Evolutionary conservation across 2,888 invertebrate genomes (phyloP).

Genomic region (Zaprionus bogoriensis): DNA sequence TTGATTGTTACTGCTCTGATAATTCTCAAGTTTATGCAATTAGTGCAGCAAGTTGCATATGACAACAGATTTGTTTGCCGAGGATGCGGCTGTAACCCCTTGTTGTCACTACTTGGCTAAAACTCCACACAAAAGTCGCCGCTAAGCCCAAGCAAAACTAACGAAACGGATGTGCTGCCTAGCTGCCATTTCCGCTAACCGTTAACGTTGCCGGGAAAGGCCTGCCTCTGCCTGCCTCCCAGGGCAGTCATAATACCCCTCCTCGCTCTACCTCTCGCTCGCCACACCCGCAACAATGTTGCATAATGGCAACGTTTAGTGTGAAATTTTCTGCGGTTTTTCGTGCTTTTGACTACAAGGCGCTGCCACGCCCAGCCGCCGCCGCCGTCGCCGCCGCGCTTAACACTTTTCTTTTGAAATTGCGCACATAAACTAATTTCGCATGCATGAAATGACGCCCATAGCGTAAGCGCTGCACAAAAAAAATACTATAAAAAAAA

Average conservation of each 20-base stretch:
- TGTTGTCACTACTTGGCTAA: not conserved
- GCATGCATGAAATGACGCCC: conserved; percentile 73
- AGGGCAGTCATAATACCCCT: not conserved
- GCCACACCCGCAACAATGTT: conserved; percentile 61
- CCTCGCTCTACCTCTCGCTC: not conserved
- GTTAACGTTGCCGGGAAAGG: not conserved
- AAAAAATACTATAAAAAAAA: not conserved
- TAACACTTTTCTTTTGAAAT: conserved; percentile 57
- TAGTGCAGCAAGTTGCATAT: not conserved
- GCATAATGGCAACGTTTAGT: conserved; percentile 69
- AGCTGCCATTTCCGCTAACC: not conserved
- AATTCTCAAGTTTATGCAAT: no score
- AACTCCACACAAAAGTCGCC: not conserved
- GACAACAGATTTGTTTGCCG: not conserved
- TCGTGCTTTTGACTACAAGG: conserved; percentile 31
- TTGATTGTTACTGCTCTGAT: no score
- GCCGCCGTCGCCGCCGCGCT: not conserved
- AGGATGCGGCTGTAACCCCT: no score
- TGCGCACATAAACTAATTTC: conserved; percentile 75
- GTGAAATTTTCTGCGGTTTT: conserved; percentile 63
- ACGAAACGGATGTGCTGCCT: not conserved
- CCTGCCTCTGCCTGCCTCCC: not conserved
- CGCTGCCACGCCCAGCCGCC: not conserved
- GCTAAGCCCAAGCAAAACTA: not conserved
- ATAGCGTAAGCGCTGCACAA: conserved; percentile 35